Evolutionary conservation across 2,888 invertebrate species (phyloP), one percentile per base, ranked within the genome.

Genomic region (Lordiphosa andalusiaca): DNA sequence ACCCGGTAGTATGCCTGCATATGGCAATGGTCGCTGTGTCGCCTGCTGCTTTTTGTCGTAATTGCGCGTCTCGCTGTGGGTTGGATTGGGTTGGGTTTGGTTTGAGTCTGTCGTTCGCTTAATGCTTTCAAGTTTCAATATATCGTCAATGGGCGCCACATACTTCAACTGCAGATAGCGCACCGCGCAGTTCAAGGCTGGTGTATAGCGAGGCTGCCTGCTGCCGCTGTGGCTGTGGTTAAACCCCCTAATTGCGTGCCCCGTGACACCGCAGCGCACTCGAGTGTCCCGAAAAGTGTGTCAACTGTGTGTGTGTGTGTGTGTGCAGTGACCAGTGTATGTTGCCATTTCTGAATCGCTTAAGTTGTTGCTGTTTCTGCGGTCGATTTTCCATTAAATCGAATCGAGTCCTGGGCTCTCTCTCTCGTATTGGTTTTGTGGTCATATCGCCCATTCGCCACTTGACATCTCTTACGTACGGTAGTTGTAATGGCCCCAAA

Each of bases 361-460:
- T 63, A 78, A 78, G 75, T 70, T 78, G 83, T 72, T 78, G 63
- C 80, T 72, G 73, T 69, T 85, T 56, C 61, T 84, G 85, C 58
- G 85, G 85, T 84, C 69, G 82, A 73, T 74, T 77, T 85, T 81
- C 82, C 82, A 82, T 85, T 85, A 81, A 73, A 81, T 69, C 85
- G 82, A 81, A 73, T 77, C 56, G 69, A 30, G 30, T 61, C 56
- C 65, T 57, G 71, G 59, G 30, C 30, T 30, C 30, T 30, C 25
- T 25, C 60, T 60, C 64, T 82, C 49, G 71, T 83, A 81, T 86
- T 85, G 77, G 71, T 73, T 73, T 78, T 85, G 84, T 51, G 86
- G 85, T 81, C 67, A 59, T 64, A 54, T 62, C 42, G 46, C 38
- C 41, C 53, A 41, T 41, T 33, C 25, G 38, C 37, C 54, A 40